Evolutionary conservation across 2,888 invertebrate genomes (phyloP).

Genomic region (Omphaloscelis lunosa): DNA sequence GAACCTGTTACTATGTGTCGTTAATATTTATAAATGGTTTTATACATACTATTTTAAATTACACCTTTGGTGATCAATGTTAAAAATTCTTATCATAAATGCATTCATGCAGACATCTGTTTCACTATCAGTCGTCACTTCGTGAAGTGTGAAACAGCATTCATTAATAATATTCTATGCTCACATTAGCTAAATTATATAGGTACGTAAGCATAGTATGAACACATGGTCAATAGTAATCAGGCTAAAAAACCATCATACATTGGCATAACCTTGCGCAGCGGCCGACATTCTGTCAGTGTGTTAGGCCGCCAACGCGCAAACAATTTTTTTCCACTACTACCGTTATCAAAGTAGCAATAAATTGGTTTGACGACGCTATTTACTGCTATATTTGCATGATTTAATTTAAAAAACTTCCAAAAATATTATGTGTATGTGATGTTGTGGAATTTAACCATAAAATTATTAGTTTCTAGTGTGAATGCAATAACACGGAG

Average conservation of each 20-base stretch:
- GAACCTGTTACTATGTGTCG: not conserved
- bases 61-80: not conserved
- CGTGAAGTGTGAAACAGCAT: constrained; percentile 5
- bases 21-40: not conserved
- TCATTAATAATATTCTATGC: constrained; percentile 22
- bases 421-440: constrained; percentile 9
- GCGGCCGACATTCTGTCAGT: constrained; percentile 67
- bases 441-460: constrained; percentile 4
- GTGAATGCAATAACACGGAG: constrained; percentile 19
- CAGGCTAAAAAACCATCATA: constrained; percentile 46
- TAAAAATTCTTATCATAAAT: constrained; percentile 18
- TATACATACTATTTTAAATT: not conserved
- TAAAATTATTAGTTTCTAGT: constrained; percentile 14
- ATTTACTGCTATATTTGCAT: constrained; percentile 75
- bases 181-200: constrained; percentile 19
- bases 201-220: constrained; percentile 11
- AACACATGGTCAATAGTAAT: constrained; percentile 50
- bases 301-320: constrained; percentile 61
- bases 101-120: constrained; percentile 21
- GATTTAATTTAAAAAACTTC: constrained; percentile 61
- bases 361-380: constrained; percentile 70
- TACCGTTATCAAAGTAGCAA: constrained; percentile 73
- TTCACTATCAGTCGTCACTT: constrained; percentile 16
- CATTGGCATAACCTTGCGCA: constrained; percentile 61
- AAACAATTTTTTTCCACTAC: constrained; percentile 70